Evolutionary conservation across 2,113 vertebrate genomes (phyloP).

Genomic region (Hydropotes inermis): DNA sequence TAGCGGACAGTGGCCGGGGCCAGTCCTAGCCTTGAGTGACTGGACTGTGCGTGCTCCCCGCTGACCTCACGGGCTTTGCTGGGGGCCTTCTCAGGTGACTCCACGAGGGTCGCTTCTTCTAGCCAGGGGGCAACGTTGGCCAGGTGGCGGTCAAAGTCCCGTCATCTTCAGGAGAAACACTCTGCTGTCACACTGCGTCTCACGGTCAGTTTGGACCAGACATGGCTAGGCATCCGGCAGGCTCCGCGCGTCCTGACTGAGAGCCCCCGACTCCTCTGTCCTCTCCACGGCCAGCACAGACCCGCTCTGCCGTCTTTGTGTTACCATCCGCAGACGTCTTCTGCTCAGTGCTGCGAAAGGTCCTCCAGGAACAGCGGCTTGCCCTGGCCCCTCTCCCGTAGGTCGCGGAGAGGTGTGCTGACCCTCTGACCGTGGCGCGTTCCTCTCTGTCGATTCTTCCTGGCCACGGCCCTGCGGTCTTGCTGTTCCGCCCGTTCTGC

Average conservation of each 20-base stretch:
- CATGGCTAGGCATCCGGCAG: conserved; percentile 91
- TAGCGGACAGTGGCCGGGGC: conserved; percentile 99
- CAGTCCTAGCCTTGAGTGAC: conserved; percentile 94
- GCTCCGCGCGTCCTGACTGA: conserved; percentile 96
- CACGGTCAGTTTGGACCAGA: conserved; percentile 90
- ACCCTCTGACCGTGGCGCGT: conserved; percentile 94
- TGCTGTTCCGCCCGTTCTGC: accelerated
- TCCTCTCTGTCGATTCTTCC: conserved; percentile 80
- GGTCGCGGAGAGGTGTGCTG: conserved; percentile 95
- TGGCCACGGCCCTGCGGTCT: accelerated
- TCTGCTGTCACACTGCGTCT: conserved; percentile 97
- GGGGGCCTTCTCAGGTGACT: conserved; percentile 96
- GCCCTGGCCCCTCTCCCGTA: conserved; percentile 97
- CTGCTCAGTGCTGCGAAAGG: conserved; percentile 98
- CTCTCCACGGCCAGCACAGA: conserved; percentile 95
- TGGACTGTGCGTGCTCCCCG: conserved; percentile 99
- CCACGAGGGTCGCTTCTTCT: conserved; percentile 92
- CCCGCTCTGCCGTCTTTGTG: conserved; percentile 97
- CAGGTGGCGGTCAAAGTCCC: conserved; percentile 97
- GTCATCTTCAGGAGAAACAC: conserved; percentile 99
- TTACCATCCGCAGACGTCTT: conserved; percentile 96
- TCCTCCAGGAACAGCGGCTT: conserved; percentile 94
- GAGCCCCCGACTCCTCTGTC: conserved; percentile 93
- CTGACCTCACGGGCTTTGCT: conserved; percentile 98
- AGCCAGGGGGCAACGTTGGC: conserved; percentile 96